phyloP scores from a whole-genome alignment of 2,888 invertebrate species.

The Myopa testacea region DNA sequence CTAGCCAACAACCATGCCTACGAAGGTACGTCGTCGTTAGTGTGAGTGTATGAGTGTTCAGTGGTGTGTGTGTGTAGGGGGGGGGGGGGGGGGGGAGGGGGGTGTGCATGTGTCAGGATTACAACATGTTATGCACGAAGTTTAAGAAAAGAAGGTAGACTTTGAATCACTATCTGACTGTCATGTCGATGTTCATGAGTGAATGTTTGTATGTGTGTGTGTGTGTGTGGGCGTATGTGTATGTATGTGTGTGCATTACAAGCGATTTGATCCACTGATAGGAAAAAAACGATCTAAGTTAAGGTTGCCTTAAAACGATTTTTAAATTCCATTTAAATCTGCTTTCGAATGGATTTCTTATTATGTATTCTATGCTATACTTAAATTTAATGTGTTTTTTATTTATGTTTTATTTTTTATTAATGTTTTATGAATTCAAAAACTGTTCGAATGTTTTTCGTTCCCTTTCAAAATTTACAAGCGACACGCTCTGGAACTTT shows the following conservation, averaged over 20 bases:
- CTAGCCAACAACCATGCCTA: no score
- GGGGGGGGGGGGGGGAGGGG: no score
- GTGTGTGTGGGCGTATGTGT: constrained; percentile 4
- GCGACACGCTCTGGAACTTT: background rate
- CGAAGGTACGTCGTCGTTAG: background rate
- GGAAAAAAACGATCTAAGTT: background rate
- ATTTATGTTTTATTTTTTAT: no score
- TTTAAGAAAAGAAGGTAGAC: background rate
- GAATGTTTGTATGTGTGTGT: no score
- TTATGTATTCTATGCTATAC: no score
- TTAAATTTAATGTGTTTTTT: no score
- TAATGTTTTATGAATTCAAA: no score
- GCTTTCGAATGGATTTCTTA: no score
- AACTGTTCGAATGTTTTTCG: background rate
- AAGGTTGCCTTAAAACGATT: background rate
- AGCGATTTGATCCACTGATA: background rate
- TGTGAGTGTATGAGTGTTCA: background rate
- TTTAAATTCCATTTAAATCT: no score
- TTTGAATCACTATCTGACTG: no score
- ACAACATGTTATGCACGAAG: constrained; percentile 35
- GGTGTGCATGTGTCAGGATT: constrained; percentile 33
- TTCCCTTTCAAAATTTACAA: background rate
- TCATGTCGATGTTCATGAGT: no score
- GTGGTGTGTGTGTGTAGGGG: background rate
- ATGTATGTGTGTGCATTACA: constrained; percentile 3